Evolutionary conservation across 2,797 vertebrate genomes (phyloP).

Genomic region (Parambassis ranga): DNA sequence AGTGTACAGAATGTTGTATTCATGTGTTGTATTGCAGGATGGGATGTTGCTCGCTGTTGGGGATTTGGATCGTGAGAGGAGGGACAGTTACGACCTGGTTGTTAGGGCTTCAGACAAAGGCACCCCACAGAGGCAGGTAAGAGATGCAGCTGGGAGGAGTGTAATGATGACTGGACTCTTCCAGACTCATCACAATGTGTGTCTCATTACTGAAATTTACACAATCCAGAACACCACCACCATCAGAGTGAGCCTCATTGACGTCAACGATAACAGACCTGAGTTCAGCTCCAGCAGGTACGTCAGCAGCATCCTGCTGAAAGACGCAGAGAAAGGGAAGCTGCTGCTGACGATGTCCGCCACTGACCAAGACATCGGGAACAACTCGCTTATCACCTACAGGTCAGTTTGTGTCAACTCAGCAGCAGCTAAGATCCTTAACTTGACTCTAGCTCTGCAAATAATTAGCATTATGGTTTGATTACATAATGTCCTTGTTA

Average conservation of each 20-base stretch:
- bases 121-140: constrained; percentile 78
- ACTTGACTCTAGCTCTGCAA: neutral
- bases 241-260: constrained; percentile 68
- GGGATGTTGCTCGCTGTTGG: constrained; percentile 70
- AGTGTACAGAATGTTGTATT: neutral
- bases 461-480: neutral
- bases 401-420: constrained; percentile 63
- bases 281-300: constrained; percentile 72
- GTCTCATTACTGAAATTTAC: neutral
- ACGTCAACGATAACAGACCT: constrained; percentile 81
- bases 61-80: constrained; percentile 78
- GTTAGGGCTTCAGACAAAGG: constrained; percentile 76
- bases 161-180: neutral
- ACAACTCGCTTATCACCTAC: constrained; percentile 78
- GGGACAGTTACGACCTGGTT: constrained; percentile 72
- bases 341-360: constrained; percentile 73
- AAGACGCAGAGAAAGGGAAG: constrained; percentile 65
- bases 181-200: neutral
- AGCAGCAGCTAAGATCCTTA: fast-evolving
- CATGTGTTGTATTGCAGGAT: constrained; percentile 65
- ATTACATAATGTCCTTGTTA: no score
- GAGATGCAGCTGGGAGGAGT: neutral
- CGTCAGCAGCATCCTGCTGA: constrained; percentile 55
- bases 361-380: constrained; percentile 71
- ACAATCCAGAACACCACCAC: constrained; percentile 76